Conservation (phyloP, 2,797 vertebrate genomes). For the Cuniculus paca region DNA sequence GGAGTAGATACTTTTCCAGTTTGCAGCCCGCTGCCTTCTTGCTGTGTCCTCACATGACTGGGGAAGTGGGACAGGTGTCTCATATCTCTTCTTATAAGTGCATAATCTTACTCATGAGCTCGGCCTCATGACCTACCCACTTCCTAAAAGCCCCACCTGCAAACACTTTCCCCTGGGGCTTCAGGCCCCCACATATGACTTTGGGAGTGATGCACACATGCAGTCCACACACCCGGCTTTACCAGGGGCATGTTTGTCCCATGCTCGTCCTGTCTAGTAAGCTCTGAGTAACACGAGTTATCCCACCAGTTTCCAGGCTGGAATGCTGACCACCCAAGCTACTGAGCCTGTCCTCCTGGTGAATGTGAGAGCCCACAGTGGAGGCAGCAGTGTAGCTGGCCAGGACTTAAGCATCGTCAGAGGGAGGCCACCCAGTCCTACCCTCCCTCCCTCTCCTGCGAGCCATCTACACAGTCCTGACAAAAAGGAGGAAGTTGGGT, state of each 20-base stretch:
- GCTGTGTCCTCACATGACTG: background rate
- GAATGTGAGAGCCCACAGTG: accelerated
- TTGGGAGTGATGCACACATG: background rate
- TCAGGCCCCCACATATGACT: too few relatives aligned
- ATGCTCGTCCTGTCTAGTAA: accelerated
- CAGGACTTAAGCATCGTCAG: background rate
- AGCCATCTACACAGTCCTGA: background rate
- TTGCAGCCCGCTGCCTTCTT: background rate
- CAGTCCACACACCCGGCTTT: background rate
- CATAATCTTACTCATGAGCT: background rate
- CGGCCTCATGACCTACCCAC: background rate
- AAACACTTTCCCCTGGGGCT: background rate
- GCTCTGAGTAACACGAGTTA: background rate
- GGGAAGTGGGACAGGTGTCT: background rate
- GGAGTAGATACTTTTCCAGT: background rate
- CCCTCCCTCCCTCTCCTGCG: too few relatives aligned
- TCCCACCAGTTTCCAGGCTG: background rate
- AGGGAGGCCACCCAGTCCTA: too few relatives aligned
- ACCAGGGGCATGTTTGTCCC: accelerated
- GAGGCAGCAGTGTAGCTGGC: background rate
- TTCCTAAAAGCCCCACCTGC: too few relatives aligned
- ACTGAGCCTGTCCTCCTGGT: background rate
- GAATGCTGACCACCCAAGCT: background rate
- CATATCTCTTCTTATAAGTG: background rate
- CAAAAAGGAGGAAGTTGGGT: background rate